A percentile compares a stretch with the other conserved stretches of the same genome.
Evolutionary conservation across 64 coral and sea anemone genomes (phyloP).

Genomic region (Astreopora myriophthalma): DNA sequence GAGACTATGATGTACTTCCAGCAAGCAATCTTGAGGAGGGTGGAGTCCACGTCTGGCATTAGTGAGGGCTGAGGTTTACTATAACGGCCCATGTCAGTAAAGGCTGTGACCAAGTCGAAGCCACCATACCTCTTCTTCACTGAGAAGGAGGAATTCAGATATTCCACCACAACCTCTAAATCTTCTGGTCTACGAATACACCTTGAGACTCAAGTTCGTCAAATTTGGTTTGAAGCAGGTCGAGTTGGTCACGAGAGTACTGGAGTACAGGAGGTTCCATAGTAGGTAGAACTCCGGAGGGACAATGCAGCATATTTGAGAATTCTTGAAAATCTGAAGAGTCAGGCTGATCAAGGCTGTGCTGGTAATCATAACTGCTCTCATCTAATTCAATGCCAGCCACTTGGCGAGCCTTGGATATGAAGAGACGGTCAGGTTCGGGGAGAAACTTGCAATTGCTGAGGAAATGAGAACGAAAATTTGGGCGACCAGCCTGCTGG

Average conservation of each 20-base stretch:
- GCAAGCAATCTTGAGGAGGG: neutral
- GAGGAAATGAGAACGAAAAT: constrained; percentile 9
- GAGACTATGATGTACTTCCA: neutral
- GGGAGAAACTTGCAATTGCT: constrained; percentile 11
- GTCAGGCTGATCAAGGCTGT: neutral
- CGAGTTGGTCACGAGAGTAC: too few relatives aligned
- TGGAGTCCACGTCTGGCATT: neutral
- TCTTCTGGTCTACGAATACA: too few relatives aligned
- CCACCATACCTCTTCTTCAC: neutral
- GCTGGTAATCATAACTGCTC: neutral
- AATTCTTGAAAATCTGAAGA: neutral
- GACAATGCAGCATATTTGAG: neutral
- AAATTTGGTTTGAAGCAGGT: too few relatives aligned
- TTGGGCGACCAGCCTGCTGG: neutral
- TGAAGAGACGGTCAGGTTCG: neutral
- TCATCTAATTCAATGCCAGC: neutral
- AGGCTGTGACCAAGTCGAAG: neutral
- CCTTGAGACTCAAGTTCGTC: too few relatives aligned
- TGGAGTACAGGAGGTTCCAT: neutral
- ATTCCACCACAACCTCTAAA: neutral
- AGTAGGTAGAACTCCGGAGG: neutral
- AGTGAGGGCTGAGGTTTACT: neutral
- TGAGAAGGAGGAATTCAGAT: neutral
- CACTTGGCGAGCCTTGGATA: neutral
- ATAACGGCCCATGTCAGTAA: neutral